A percentile compares a stretch with the other conserved stretches of the same genome.
Conservation (phyloP, 2,888 invertebrate species). For the Mesorhabditis belari region DNA sequence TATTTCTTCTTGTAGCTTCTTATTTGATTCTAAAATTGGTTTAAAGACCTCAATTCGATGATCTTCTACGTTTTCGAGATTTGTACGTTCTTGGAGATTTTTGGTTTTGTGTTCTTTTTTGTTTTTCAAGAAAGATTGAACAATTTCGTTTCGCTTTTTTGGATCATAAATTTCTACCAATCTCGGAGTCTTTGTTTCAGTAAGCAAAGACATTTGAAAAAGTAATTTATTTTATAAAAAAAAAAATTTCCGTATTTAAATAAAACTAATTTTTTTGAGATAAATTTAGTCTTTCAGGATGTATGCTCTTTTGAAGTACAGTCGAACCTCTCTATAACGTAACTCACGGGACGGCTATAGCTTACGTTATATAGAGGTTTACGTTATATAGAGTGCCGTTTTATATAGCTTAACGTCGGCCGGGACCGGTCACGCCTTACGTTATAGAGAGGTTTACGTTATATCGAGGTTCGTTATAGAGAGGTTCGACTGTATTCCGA, state of each 20-base stretch:
- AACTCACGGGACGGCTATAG: no score
- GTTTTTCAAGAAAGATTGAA: constrained; percentile 15
- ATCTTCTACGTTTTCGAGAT: constrained; percentile 24
- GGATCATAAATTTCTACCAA: constrained; percentile 24
- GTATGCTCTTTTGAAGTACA: constrained; percentile 9
- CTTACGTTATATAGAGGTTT: no score
- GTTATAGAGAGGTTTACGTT: no score
- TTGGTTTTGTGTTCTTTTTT: constrained; percentile 23
- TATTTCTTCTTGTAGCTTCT: constrained; percentile 28
- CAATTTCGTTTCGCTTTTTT: constrained; percentile 21
- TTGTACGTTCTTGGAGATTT: constrained; percentile 13
- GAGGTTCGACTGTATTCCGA: no score
- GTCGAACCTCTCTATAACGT: no score
- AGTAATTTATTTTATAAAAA: no score
- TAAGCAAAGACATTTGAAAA: no score
- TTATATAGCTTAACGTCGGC: no score
- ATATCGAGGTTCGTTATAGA: no score
- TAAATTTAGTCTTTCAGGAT: constrained; percentile 2
- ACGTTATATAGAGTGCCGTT: no score
- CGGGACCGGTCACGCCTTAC: no score
- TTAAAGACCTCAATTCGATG: constrained; percentile 28
- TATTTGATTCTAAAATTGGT: constrained; percentile 31
- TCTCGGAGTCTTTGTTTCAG: no score
- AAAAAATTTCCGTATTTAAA: constrained; percentile 13
- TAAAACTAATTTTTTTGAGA: constrained; percentile 13